Conservation (phyloP, 2,113 vertebrate genomes). For the Aldabrachelys gigantea region DNA sequence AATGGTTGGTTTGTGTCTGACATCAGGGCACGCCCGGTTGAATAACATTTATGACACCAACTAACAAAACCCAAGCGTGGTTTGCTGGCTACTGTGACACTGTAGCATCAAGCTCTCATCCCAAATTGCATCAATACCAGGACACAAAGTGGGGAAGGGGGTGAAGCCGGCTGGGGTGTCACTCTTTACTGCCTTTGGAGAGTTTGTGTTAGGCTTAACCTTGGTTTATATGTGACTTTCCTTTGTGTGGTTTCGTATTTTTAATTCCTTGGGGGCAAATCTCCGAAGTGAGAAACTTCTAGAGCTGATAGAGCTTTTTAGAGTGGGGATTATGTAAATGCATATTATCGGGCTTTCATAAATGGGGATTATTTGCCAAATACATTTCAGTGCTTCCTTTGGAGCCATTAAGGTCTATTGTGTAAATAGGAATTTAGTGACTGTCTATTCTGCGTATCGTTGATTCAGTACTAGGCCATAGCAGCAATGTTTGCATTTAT, state of each 20-base stretch:
- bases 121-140: rapidly evolving
- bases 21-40: rapidly evolving
- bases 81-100: rapidly evolving
- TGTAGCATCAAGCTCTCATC: rapidly evolving
- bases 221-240: not conserved
- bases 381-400: conserved; percentile 57
- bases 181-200: not conserved
- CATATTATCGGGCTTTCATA: conserved; percentile 63
- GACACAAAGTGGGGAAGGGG: rapidly evolving
- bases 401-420: conserved; percentile 61
- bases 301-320: conserved; percentile 56
- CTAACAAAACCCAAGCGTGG: not conserved
- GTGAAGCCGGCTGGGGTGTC: not conserved
- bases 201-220: not conserved
- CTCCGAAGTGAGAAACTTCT: conserved; percentile 55
- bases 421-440: conserved; percentile 65
- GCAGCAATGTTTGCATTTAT: not conserved
- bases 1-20: rapidly evolving
- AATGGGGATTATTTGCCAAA: conserved; percentile 64
- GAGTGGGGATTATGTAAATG: conserved; percentile 73
- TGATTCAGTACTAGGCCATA: conserved; percentile 51
- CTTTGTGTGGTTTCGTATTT: conserved; percentile 43
- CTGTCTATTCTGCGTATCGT: conserved; percentile 55
- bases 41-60: rapidly evolving
- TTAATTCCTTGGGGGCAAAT: conserved; percentile 43